A percentile compares a stretch with the other conserved stretches of the same genome.
Conservation (phyloP, 2,888 invertebrate species). For the Nomada hirtipes region DNA sequence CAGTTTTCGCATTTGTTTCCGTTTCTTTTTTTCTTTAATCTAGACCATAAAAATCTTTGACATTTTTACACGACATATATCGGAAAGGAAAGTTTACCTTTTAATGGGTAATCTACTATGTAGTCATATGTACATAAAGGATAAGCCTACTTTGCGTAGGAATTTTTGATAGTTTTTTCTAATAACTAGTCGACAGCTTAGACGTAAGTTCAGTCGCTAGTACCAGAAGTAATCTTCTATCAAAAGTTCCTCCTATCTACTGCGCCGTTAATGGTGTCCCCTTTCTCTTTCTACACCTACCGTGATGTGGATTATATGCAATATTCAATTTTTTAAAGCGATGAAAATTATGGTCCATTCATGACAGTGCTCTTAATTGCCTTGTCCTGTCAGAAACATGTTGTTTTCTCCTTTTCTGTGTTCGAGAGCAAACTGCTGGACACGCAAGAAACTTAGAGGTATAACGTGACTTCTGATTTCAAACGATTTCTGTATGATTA, state of each 20-base stretch:
- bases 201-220: slow-evolving; percentile 61
- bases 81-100: slow-evolving; percentile 50
- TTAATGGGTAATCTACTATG: slow-evolving; percentile 60
- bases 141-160: slow-evolving; percentile 68
- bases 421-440: slow-evolving; percentile 20
- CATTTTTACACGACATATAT: slow-evolving; percentile 69
- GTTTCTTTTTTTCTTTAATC: slow-evolving; percentile 61
- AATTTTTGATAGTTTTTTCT: slow-evolving; percentile 75
- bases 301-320: slow-evolving; percentile 55
- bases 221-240: slow-evolving; percentile 65
- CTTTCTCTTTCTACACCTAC: slow-evolving; percentile 47
- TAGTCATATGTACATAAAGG: slow-evolving; percentile 78
- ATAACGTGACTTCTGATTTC: slow-evolving; percentile 42
- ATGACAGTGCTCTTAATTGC: slow-evolving; percentile 39
- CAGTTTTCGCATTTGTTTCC: slow-evolving; percentile 47
- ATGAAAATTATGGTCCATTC: slow-evolving; percentile 26
- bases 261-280: slow-evolving; percentile 41
- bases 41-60: slow-evolving; percentile 46
- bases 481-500: slow-evolving; percentile 66
- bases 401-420: slow-evolving; percentile 29
- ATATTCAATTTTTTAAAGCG: slow-evolving; percentile 59
- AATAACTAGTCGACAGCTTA: slow-evolving; percentile 65
- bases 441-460: slow-evolving; percentile 9
- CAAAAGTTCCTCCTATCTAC: slow-evolving; percentile 67
- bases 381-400: slow-evolving; percentile 26